These are phyloP conservation scores for Cheilosia vulpina DNA, from an alignment of 2,888 invertebrate genomes.

Conservation along the genomic window DNA sequence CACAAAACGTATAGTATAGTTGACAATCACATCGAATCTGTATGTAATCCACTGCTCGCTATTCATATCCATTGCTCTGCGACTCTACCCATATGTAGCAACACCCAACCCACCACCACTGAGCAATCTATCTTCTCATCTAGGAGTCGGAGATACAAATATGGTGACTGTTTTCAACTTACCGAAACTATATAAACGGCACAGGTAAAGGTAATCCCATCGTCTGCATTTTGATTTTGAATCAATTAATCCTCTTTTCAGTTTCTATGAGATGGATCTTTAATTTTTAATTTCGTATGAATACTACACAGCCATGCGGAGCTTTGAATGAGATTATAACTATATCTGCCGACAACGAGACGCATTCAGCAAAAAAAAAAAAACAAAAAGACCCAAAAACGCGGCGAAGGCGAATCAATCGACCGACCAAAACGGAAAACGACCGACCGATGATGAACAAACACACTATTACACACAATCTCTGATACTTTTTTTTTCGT, in stretches of 20 bases:
- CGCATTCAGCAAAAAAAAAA: slow-evolving; percentile 9
- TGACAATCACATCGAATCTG: slow-evolving; percentile 68
- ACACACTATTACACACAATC: slow-evolving; percentile 50
- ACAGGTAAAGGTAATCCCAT: slow-evolving; percentile 73
- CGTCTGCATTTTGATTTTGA: slow-evolving; percentile 53
- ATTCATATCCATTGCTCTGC: slow-evolving; percentile 8
- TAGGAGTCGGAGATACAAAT: background rate
- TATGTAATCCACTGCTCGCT: slow-evolving; percentile 57
- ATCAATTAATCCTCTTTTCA: slow-evolving; percentile 61
- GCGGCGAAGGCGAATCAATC: slow-evolving; percentile 66
- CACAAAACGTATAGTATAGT: slow-evolving; percentile 34
- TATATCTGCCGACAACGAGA: slow-evolving; percentile 23
- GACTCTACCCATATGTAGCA: background rate
- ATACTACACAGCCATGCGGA: background rate
- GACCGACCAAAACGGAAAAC: slow-evolving; percentile 31
- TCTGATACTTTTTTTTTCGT: slow-evolving; percentile 49
- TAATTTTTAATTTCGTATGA: slow-evolving; percentile 44
- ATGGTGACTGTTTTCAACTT: slow-evolving; percentile 33
- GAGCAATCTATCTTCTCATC: background rate
- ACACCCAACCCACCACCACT: too few species aligned
- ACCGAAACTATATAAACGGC: slow-evolving; percentile 39
- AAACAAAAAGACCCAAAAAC: slow-evolving; percentile 27
- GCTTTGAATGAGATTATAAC: slow-evolving; percentile 39
- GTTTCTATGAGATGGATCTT: slow-evolving; percentile 22
- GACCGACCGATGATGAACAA: slow-evolving; percentile 44